A percentile compares a stretch with the other conserved stretches of the same genome.
These are phyloP conservation scores for Peromyscus melanophrys DNA, from an alignment of 2,797 vertebrate species.

Conservation along the genomic window DNA sequence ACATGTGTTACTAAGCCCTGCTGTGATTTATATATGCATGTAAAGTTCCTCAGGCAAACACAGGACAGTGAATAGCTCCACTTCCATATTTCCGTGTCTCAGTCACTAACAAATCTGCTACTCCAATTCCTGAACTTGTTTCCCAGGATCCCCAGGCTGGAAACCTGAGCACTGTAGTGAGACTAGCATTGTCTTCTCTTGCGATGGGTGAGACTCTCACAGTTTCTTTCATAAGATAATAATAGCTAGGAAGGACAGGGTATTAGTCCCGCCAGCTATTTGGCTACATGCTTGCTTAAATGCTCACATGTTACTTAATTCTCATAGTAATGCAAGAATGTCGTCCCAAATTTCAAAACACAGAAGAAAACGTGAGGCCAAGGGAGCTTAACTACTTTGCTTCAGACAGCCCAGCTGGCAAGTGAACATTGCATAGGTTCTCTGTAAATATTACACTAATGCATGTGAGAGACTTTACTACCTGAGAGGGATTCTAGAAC, in stretches of 20 bases:
- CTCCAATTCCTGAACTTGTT: not conserved
- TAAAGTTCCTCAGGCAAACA: not conserved
- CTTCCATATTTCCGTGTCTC: not conserved
- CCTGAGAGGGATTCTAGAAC: not conserved
- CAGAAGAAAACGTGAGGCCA: not conserved
- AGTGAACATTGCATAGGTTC: not conserved
- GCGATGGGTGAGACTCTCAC: not conserved
- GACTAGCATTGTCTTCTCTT: not conserved
- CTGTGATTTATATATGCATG: not conserved
- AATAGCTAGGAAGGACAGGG: not conserved
- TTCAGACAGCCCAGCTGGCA: not conserved
- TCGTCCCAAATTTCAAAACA: not conserved
- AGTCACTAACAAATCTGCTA: not conserved
- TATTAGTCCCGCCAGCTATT: not conserved
- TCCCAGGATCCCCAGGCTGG: not conserved
- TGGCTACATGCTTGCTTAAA: not conserved
- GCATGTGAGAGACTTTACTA: not conserved
- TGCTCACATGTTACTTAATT: not conserved
- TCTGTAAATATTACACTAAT: not conserved
- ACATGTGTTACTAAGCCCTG: not conserved
- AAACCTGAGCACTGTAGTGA: not conserved
- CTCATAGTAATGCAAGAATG: not conserved
- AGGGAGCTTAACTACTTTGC: not conserved
- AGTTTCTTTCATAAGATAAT: slow-evolving; percentile 57
- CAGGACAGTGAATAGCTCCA: not conserved